These are phyloP conservation scores for Tupaia tana DNA, from an alignment of 2,113 vertebrate species.

Conservation along the genomic window DNA sequence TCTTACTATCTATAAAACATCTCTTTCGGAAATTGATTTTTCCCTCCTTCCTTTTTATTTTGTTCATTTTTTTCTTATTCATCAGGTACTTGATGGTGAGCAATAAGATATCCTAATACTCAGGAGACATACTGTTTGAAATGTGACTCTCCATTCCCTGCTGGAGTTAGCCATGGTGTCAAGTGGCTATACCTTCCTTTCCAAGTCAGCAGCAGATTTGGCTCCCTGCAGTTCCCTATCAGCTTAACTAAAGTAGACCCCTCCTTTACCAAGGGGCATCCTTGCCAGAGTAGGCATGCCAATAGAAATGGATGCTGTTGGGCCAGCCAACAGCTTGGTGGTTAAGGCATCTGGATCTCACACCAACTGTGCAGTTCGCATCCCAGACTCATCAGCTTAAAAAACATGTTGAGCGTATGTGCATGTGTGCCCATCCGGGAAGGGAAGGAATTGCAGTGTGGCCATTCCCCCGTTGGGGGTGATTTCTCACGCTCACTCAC, in stretches of 20 bases:
- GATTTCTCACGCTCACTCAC: too few relatives aligned
- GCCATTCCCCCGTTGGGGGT: too few relatives aligned
- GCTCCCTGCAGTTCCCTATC: not conserved
- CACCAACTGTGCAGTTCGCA: too few relatives aligned
- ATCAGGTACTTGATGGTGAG: not conserved
- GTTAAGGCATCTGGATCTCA: too few relatives aligned
- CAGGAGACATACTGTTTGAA: not conserved
- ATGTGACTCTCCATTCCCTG: too few relatives aligned
- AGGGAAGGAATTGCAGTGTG: too few relatives aligned
- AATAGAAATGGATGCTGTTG: not conserved
- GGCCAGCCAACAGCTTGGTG: too few relatives aligned
- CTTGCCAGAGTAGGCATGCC: not conserved
- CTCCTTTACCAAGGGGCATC: not conserved
- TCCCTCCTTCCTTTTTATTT: not conserved
- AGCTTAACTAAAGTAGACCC: not conserved
- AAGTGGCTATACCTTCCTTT: not conserved
- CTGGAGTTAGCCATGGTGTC: not conserved
- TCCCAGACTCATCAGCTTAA: too few relatives aligned
- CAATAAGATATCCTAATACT: not conserved
- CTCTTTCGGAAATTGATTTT: not conserved
- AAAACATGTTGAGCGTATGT: too few relatives aligned
- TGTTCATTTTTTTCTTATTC: not conserved
- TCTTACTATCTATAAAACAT: not conserved
- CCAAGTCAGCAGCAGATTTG: too few relatives aligned
- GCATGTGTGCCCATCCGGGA: too few relatives aligned